Conservation (phyloP, 2,797 vertebrate species). For the Eulemur coronatus region DNA sequence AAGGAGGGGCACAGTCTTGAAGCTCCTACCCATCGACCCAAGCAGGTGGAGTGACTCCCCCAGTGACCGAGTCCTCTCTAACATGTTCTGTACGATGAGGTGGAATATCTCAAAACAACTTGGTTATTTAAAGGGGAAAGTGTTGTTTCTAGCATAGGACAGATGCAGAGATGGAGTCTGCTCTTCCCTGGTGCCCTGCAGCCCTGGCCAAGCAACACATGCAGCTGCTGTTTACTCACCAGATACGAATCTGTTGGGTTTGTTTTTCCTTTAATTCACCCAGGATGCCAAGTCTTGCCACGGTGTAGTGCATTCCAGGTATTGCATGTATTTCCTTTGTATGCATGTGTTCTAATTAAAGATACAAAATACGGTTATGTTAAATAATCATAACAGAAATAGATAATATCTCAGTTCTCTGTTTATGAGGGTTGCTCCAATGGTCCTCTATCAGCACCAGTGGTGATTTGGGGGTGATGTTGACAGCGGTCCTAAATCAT, state of each 20-base stretch:
- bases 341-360: background rate
- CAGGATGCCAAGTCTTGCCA: background rate
- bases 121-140: background rate
- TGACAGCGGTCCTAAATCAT: background rate
- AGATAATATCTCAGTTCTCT: background rate
- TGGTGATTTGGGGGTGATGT: background rate
- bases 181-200: background rate
- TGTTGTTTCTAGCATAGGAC: background rate
- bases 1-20: constrained; percentile 70
- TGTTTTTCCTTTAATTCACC: background rate
- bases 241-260: background rate
- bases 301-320: background rate
- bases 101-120: constrained; percentile 28
- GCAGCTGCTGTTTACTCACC: background rate
- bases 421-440: background rate
- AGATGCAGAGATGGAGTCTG: background rate
- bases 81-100: background rate
- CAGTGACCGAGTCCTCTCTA: constrained; percentile 48
- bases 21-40: constrained; percentile 63
- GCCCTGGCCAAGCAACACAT: background rate
- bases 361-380: background rate
- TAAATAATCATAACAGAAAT: background rate
- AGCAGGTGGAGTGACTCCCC: constrained; percentile 67
- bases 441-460: background rate
- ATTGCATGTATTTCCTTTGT: background rate